These are phyloP conservation scores for Toxotes chatareus DNA, from an alignment of 2,113 vertebrate species.

Conservation along the genomic window DNA sequence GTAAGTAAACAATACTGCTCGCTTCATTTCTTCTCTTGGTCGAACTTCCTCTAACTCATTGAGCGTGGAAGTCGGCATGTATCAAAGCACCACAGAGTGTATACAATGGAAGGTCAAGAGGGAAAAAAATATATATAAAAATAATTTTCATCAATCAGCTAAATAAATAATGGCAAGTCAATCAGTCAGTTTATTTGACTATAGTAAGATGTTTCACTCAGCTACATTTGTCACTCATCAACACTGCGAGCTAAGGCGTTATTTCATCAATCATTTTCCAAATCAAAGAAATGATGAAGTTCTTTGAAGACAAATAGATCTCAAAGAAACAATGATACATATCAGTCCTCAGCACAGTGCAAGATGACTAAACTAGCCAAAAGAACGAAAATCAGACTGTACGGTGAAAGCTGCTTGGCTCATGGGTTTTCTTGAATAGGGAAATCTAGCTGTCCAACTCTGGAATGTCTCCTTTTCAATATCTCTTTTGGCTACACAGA, in stretches of 20 bases:
- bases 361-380: neutral
- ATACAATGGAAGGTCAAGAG: neutral
- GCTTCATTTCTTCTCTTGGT: constrained; percentile 35
- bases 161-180: constrained; percentile 5
- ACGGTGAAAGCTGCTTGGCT: neutral
- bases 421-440: neutral
- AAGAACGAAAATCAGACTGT: neutral
- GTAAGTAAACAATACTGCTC: constrained; percentile 42
- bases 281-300: neutral
- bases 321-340: constrained; percentile 3
- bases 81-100: constrained; percentile 4
- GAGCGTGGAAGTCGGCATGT: constrained; percentile 22
- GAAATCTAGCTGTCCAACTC: neutral
- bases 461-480: neutral
- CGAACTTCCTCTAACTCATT: neutral
- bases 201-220: too few species aligned
- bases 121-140: neutral
- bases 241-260: neutral
- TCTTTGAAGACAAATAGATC: neutral
- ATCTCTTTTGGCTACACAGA: neutral
- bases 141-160: neutral
- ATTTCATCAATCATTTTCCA: neutral
- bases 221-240: neutral
- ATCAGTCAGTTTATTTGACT: neutral
- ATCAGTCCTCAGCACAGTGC: neutral